Conservation (phyloP, 2,888 invertebrate species). For the Sinelater perroti region DNA sequence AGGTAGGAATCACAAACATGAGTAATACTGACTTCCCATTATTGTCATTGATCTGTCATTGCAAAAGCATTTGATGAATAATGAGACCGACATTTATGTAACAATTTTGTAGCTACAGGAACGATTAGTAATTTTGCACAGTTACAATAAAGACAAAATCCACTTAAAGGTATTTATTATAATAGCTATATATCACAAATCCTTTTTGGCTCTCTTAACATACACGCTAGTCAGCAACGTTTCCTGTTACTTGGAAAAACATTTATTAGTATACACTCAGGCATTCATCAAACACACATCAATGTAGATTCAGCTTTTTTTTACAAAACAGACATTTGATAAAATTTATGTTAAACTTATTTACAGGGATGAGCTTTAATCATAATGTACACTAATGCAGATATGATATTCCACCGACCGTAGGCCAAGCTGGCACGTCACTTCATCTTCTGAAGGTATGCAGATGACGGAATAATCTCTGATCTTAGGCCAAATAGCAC, state of each 20-base stretch:
- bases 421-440: constrained; percentile 27
- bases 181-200: constrained; percentile 79
- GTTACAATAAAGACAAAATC: constrained; percentile 51
- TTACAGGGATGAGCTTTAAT: constrained; percentile 58
- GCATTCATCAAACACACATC: constrained; percentile 44
- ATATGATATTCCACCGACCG: constrained; percentile 42
- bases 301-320: constrained; percentile 36
- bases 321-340: constrained; percentile 59
- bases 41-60: too few species aligned
- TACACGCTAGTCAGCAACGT: constrained; percentile 68
- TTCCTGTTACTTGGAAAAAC: constrained; percentile 57
- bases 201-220: constrained; percentile 76
- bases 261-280: constrained; percentile 55
- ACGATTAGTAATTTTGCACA: too few species aligned
- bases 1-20: too few species aligned
- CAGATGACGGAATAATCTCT: constrained; percentile 26
- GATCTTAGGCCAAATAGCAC: constrained; percentile 40
- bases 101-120: neutral
- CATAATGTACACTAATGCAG: constrained; percentile 50
- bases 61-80: too few species aligned
- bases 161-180: constrained; percentile 60
- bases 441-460: constrained; percentile 21
- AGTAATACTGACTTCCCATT: too few species aligned
- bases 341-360: constrained; percentile 58
- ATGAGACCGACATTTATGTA: neutral